Conservation (phyloP, 2,113 vertebrate genomes). For the Monopterus albus region DNA sequence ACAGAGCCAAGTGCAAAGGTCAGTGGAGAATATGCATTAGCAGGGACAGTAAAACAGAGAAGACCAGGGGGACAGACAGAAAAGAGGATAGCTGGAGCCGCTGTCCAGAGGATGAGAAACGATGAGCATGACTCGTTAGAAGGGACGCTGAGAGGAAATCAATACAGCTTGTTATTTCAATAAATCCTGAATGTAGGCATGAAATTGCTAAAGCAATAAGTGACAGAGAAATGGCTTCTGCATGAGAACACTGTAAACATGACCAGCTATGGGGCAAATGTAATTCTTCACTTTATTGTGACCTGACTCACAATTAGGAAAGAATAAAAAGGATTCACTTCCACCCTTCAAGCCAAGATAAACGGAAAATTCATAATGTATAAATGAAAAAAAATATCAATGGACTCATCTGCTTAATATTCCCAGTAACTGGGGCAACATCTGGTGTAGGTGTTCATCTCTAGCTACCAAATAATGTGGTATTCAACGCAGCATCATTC, state of each 20-base stretch:
- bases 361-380: slow-evolving; percentile 1
- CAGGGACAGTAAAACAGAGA: slow-evolving; percentile 29
- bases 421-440: slow-evolving; percentile 4
- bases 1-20: slow-evolving; percentile 46
- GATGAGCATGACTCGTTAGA: slow-evolving; percentile 25
- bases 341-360: background rate
- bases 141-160: slow-evolving; percentile 46
- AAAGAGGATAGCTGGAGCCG: slow-evolving; percentile 58
- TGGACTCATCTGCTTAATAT: slow-evolving; percentile 6
- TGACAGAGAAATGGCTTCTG: background rate
- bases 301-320: background rate
- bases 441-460: slow-evolving; percentile 26
- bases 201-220: background rate
- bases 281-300: background rate
- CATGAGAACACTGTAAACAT: background rate
- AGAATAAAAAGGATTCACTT: background rate
- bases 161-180: slow-evolving; percentile 33
- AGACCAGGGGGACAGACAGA: slow-evolving; percentile 39
- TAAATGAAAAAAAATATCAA: no score
- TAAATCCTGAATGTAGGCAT: background rate
- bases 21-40: slow-evolving; percentile 40
- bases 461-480: slow-evolving; percentile 15
- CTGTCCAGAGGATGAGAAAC: slow-evolving; percentile 58
- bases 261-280: background rate
- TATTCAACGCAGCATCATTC: slow-evolving; percentile 21